phyloP scores from a whole-genome alignment of 2,888 invertebrate species.

The Troglohyphantes excavatus region DNA sequence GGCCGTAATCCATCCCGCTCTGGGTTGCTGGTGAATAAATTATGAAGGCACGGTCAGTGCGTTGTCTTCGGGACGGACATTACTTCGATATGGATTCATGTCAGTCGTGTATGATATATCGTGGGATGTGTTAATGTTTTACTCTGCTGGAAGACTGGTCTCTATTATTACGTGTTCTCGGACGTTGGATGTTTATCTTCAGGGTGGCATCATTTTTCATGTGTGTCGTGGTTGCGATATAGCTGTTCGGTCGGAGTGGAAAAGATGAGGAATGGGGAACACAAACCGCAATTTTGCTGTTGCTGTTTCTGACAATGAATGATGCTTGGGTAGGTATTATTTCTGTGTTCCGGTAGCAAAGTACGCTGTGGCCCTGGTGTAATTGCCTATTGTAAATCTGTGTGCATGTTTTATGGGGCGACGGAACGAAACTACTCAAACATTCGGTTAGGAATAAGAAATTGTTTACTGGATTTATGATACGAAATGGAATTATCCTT shows the following conservation, averaged over 20 bases:
- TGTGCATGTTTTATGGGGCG: too few species aligned
- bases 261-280: background rate
- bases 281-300: background rate
- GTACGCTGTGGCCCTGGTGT: too few species aligned
- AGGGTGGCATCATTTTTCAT: conserved; percentile 33
- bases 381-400: too few species aligned
- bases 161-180: conserved; percentile 52
- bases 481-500: too few species aligned
- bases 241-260: background rate
- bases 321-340: too few species aligned
- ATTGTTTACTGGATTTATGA: too few species aligned
- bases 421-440: too few species aligned
- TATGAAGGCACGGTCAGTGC: conserved; percentile 39
- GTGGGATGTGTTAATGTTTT: conserved; percentile 65
- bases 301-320: background rate
- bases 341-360: too few species aligned
- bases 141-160: background rate
- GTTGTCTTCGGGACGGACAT: conserved; percentile 28
- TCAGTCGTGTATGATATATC: conserved; percentile 65
- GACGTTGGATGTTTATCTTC: conserved; percentile 24
- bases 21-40: conserved; percentile 50
- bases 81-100: conserved; percentile 53
- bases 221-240: conserved; percentile 18
- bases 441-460: too few species aligned
- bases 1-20: conserved; percentile 28